These are phyloP conservation scores for Hemistola chrysoprasaria DNA, from an alignment of 2,888 invertebrate genomes.

Conservation along the genomic window DNA sequence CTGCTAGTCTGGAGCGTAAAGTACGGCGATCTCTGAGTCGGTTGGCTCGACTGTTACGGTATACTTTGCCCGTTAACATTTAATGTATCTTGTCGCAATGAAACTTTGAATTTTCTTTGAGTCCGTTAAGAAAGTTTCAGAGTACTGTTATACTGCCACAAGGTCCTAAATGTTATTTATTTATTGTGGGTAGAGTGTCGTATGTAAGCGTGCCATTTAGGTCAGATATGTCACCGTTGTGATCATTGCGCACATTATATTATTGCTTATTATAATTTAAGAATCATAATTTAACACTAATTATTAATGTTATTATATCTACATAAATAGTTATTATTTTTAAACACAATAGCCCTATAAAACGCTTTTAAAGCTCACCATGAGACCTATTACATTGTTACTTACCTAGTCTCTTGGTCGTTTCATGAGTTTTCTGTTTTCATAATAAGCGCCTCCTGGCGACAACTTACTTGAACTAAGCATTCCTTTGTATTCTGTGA, in stretches of 20 bases:
- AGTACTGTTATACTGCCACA: conserved; percentile 4
- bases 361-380: conserved; percentile 13
- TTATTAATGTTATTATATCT: too few species aligned
- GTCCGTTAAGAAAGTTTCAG: conserved; percentile 16
- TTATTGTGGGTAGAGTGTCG: conserved; percentile 30
- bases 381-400: too few species aligned
- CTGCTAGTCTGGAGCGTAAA: conserved; percentile 51
- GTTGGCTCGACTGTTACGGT: conserved; percentile 22
- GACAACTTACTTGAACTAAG: too few species aligned
- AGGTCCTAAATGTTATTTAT: conserved; percentile 3
- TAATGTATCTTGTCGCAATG: conserved; percentile 4
- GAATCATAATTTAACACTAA: background rate
- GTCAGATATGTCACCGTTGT: conserved; percentile 27
- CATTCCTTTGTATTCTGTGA: too few species aligned
- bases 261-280: conserved; percentile 3
- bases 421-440: too few species aligned
- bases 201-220: conserved; percentile 46
- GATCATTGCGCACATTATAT: conserved; percentile 24
- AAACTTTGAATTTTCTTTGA: conserved; percentile 21
- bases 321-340: too few species aligned
- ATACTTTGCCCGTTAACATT: conserved; percentile 4
- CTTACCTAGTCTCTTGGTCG: too few species aligned
- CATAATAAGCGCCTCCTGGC: too few species aligned
- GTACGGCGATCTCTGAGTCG: conserved; percentile 38
- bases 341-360: too few species aligned